Base-by-base conservation (phyloP, 2,113 vertebrate genomes). In the Antechinus stuartii region DNA sequence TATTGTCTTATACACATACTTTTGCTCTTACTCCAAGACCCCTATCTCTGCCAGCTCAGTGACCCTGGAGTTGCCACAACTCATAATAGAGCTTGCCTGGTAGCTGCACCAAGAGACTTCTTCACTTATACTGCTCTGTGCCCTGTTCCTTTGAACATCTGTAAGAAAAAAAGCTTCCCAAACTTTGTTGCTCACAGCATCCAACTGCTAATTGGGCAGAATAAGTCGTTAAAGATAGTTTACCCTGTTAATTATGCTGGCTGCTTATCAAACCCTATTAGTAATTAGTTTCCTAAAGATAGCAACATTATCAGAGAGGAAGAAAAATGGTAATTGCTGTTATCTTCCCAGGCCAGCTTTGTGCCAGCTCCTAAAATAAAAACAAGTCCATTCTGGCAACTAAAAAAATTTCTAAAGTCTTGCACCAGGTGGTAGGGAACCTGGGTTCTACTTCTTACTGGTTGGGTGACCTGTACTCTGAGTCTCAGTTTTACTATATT, bases 211-310 rank as follows among this genome's bases (percentile, higher is more conserved):
- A 93, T 23, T 56, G 84, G 94, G 94, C 68, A 97, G 90, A 96
- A 54, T 47, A 93, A 95, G 93, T 95, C 93, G 91, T 92, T 95
- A 95, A 94, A 95, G 96, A 95, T 0, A 14, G 56, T 95, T 96
- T 96, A 96, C 94, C 76, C 61, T 52, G 42, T 92, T 1, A 7
- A 96, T 95, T 95, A 55, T 54, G 27, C 90, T 52, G 90, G 55
- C 95, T 93, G 92, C 68, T 92, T 93, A 96, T 68, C 92, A 96
- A 96, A 94, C 90, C 93, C 93, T 92, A 95, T 94, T 92, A 95
- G 96, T 92, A 96, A 97, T 97, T 94, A 96, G 92, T 91, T 94
- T 96, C 93, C 96, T 95, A 94, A 96, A 96, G 95, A 97, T 92
- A 96, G 96, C 92, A 90, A 89, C 90, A 91, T 52, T 90, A 94